These are phyloP conservation scores for Phaetusa simplex DNA, from an alignment of 2,113 vertebrate genomes.

Conservation along the genomic window DNA sequence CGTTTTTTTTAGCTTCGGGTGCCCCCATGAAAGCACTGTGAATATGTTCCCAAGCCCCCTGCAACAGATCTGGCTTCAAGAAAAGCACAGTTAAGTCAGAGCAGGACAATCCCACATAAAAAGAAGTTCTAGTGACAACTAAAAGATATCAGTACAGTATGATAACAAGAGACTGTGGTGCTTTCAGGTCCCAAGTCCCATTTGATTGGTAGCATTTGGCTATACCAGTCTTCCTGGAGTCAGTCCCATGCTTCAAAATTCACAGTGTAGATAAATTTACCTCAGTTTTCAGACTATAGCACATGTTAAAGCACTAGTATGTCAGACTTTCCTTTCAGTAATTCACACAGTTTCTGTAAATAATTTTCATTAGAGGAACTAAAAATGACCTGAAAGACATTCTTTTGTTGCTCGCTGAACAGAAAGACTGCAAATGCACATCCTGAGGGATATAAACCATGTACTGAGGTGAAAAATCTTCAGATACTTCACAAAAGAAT, in stretches of 20 bases:
- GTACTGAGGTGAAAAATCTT: neutral
- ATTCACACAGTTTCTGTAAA: neutral
- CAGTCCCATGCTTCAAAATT: neutral
- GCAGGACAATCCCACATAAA: neutral
- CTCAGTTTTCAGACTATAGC: neutral
- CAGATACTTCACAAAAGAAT: neutral
- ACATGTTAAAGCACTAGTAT: neutral
- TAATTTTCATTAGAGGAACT: neutral
- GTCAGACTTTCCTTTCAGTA: neutral
- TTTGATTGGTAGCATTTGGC: neutral
- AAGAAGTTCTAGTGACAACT: neutral
- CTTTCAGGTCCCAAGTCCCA: neutral
- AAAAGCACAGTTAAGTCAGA: neutral
- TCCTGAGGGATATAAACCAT: neutral
- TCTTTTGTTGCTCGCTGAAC: neutral
- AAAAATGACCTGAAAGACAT: neutral
- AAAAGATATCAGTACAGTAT: neutral
- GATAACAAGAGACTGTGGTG: neutral
- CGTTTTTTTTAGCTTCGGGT: neutral
- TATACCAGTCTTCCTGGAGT: neutral
- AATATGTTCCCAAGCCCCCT: neutral
- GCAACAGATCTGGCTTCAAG: neutral
- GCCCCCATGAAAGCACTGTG: neutral
- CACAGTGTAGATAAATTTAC: neutral
- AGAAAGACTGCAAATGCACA: neutral